These are phyloP conservation scores for Neosilurus mollespiculum DNA, from an alignment of 2,797 vertebrate species.

Conservation along the genomic window DNA sequence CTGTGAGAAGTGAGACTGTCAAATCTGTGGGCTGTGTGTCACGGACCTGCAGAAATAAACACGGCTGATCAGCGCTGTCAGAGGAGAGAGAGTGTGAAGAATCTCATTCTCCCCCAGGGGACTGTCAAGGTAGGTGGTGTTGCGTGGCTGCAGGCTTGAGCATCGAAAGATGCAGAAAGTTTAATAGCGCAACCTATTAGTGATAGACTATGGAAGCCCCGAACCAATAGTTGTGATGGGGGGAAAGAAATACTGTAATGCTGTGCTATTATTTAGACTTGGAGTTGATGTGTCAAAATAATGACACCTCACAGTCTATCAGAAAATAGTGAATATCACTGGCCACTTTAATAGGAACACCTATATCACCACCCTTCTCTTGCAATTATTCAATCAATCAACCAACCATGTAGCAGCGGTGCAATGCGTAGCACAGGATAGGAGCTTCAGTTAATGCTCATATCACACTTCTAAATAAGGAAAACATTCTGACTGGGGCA, in stretches of 20 bases:
- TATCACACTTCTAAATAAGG: background rate
- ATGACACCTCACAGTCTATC: background rate
- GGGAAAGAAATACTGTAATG: background rate
- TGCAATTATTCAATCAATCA: background rate
- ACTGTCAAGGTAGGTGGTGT: constrained; percentile 20
- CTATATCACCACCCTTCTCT: background rate
- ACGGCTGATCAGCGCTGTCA: constrained; percentile 49
- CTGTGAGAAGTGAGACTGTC: constrained; percentile 43
- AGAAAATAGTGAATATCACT: constrained; percentile 1
- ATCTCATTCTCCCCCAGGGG: constrained; percentile 38
- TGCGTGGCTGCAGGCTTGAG: constrained; percentile 38
- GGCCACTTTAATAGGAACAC: constrained; percentile 12
- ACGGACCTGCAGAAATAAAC: constrained; percentile 55
- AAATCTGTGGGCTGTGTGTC: constrained; percentile 49
- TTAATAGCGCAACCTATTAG: constrained; percentile 22
- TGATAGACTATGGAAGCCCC: constrained; percentile 10
- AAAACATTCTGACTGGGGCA: background rate
- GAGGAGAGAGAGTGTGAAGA: constrained; percentile 52
- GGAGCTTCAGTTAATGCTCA: background rate
- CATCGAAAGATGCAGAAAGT: constrained; percentile 26
- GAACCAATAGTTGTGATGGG: background rate
- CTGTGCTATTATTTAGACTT: constrained; percentile 16
- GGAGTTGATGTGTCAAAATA: constrained; percentile 13
- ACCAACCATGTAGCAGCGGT: background rate
- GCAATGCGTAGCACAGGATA: background rate